These are phyloP conservation scores for Glandiceps talaboti DNA, from an alignment of 53 echinoderm and acorn worm species.

Conservation along the genomic window DNA sequence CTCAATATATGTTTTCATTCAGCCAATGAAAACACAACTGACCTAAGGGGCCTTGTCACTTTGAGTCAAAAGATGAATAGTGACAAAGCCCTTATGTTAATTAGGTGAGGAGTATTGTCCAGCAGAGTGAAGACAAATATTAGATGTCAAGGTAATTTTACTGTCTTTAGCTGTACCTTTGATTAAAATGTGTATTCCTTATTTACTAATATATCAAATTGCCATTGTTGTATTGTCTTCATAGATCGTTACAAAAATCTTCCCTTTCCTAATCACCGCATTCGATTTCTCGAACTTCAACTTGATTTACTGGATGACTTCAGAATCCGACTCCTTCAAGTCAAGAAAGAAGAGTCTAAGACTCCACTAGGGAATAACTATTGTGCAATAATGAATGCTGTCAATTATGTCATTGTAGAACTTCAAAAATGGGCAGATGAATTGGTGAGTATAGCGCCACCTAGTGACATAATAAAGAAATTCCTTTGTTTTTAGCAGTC, in stretches of 20 bases:
- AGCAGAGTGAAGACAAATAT: no score
- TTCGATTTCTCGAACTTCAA: slow-evolving; percentile 82
- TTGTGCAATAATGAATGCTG: slow-evolving; percentile 76
- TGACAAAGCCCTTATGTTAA: no score
- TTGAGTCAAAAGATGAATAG: no score
- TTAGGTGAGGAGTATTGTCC: no score
- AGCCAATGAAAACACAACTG: no score
- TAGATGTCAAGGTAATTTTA: no score
- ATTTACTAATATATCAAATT: no score
- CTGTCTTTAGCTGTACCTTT: no score
- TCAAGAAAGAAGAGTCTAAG: slow-evolving; percentile 50
- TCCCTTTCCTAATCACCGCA: slow-evolving; percentile 65
- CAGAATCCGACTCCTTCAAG: slow-evolving; percentile 66
- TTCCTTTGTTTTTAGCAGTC: background rate
- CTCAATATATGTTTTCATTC: no score
- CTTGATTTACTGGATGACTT: slow-evolving; percentile 80
- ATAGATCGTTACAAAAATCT: slow-evolving; percentile 81
- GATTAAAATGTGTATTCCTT: no score
- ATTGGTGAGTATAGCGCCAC: slow-evolving; percentile 45
- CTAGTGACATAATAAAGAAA: background rate
- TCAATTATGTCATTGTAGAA: slow-evolving; percentile 71
- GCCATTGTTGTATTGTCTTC: no score
- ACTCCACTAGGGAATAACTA: slow-evolving; percentile 62
- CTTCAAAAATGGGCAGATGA: slow-evolving; percentile 90
- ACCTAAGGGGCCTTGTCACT: no score